A percentile compares a stretch with the other conserved stretches of the same genome.
phyloP scores from a whole-genome alignment of 2,888 invertebrate genomes.

The Antitype chi region DNA sequence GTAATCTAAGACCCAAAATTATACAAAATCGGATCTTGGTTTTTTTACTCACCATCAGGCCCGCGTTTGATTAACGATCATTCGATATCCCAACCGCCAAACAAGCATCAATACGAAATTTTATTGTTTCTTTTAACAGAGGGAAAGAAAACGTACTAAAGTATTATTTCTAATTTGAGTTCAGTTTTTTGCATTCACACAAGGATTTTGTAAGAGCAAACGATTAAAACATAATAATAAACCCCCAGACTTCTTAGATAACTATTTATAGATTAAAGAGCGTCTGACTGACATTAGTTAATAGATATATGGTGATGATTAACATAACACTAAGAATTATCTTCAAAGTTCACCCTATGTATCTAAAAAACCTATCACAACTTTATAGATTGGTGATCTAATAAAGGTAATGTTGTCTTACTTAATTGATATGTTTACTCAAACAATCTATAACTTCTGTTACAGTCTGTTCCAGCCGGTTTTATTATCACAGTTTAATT shows the following conservation, averaged over 20 bases:
- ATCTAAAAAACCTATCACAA: too few relatives aligned
- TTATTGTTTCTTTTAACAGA: not conserved
- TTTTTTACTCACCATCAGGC: not conserved
- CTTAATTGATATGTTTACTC: not conserved
- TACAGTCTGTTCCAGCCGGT: not conserved
- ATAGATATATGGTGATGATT: not conserved
- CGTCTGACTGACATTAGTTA: not conserved
- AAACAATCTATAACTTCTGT: not conserved
- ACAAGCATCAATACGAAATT: not conserved
- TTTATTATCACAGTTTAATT: not conserved
- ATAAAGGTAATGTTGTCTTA: not conserved
- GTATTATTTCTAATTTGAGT: not conserved
- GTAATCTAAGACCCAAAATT: not conserved
- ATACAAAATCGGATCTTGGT: not conserved
- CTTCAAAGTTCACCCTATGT: too few relatives aligned
- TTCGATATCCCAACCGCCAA: too few relatives aligned
- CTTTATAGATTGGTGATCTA: too few relatives aligned
- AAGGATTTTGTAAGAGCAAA: not conserved
- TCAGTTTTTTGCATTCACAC: not conserved
- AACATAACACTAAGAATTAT: too few relatives aligned
- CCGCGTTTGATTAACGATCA: not conserved
- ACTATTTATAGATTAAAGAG: not conserved
- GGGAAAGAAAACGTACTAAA: not conserved
- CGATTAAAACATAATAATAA: not conserved
- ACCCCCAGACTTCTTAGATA: not conserved